Base-by-base conservation (phyloP, 2,888 invertebrate species). In the Heterodera filipjevi region DNA sequence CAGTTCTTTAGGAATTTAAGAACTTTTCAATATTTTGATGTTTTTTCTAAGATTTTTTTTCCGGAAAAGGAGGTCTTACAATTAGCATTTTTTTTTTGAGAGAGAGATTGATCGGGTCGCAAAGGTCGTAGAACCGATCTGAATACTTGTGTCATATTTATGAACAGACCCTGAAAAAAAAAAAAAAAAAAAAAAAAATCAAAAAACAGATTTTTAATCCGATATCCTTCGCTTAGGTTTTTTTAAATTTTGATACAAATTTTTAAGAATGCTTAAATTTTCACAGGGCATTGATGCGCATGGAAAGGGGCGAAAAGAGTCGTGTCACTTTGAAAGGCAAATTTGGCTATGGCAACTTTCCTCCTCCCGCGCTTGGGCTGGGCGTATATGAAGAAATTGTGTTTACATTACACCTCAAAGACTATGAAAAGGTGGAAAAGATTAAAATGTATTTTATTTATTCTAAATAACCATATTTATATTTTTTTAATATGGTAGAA, bases 401-500 rank as follows among this genome's bases (percentile, higher is more conserved):
- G 85, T 98, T 96, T 90, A 92, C 92, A 22, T 93, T 98, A 0
- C 93, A 93, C 79, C 90, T 99, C 81, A 93, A 93, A 59, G 93
- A 92, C 84, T 96, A 96, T 89, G 96, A 96, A 90, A 94, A 93
- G 91, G 93, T 93, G 46, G 2, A 16, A 2, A 32, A 33, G 16
- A 30, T 12, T 10, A 39, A 49, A 49, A 8, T 3, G 0, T n/a
- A 27, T 27, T 71, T 6, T 71, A n/a, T 71, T 0, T n/a, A 27
- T n/a, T 71, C 27, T 27, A 27, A n/a, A 39, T 0, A 70, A 30
- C n/a, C 10, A 30, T 30, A 27, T 30, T 71, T 1, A 30, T 8
- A 2, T 71, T 27, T 71, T 71, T n/a, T n/a, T 10, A 71, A n/a
- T 19, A 39, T 70, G 35, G 22, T n/a, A 39, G 5, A 70, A 72